These are phyloP conservation scores for Gymnosoma rotundatum DNA, from an alignment of 2,888 invertebrate genomes.

Conservation along the genomic window DNA sequence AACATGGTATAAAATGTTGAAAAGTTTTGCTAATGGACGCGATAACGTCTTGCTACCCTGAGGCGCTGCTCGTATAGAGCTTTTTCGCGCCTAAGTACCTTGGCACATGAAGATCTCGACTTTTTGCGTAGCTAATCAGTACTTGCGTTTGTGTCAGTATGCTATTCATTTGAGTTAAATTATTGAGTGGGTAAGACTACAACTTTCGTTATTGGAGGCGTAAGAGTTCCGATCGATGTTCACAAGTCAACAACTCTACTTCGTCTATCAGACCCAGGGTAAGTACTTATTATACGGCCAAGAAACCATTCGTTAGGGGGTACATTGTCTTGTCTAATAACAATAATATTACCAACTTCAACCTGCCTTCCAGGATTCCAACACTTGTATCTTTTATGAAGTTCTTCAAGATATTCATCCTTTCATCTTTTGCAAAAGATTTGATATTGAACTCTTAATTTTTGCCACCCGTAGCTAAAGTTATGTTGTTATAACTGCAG, in stretches of 20 bases:
- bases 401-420: slow-evolving; percentile 17
- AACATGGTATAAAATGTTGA: too few relatives aligned
- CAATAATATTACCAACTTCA: background rate
- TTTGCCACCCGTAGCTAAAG: slow-evolving; percentile 1
- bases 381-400: slow-evolving; percentile 1
- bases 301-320: background rate
- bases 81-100: too few relatives aligned
- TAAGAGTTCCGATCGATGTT: slow-evolving; percentile 1
- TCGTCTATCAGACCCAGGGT: slow-evolving; percentile 9
- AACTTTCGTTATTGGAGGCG: slow-evolving; percentile 18
- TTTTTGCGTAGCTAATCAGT: too few relatives aligned
- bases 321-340: background rate
- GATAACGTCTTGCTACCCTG: too few relatives aligned
- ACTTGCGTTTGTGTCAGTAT: background rate
- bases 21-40: too few relatives aligned
- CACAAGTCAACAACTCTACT: slow-evolving; percentile 9
- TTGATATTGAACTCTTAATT: background rate
- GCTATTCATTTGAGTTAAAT: background rate
- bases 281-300: background rate
- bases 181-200: slow-evolving; percentile 7
- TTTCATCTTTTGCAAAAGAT: background rate
- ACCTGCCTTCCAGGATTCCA: background rate
- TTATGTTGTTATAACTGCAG: background rate
- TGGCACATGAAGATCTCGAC: too few relatives aligned
- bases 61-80: too few relatives aligned